Conservation (phyloP, 2,113 vertebrate genomes). For the Pavo muticus region DNA sequence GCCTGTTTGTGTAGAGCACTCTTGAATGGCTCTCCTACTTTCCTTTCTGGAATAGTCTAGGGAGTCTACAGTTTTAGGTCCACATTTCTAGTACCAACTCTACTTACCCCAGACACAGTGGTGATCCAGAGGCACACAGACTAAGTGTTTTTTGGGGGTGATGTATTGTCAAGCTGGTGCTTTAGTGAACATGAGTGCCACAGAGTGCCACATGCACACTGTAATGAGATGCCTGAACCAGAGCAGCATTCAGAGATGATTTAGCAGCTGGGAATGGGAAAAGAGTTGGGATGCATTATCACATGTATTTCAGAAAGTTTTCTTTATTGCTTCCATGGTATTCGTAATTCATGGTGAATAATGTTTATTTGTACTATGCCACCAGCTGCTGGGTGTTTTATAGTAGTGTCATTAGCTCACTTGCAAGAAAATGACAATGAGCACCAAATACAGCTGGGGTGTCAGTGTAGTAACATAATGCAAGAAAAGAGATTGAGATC, state of each 20-base stretch:
- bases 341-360: slow-evolving; percentile 38
- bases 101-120: not conserved
- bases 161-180: not conserved
- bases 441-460: slow-evolving; percentile 19
- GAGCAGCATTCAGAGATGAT: not conserved
- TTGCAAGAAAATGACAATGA: slow-evolving; percentile 5
- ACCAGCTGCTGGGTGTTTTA: slow-evolving; percentile 48
- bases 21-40: not conserved
- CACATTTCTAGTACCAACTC: not conserved
- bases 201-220: not conserved
- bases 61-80: not conserved
- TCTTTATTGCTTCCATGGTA: not conserved
- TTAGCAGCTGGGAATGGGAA: not conserved
- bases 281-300: not conserved
- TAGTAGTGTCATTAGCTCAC: not conserved
- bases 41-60: not conserved
- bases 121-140: not conserved
- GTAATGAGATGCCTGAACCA: not conserved
- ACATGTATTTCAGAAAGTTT: not conserved
- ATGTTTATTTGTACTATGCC: not conserved
- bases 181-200: not conserved
- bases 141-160: not conserved
- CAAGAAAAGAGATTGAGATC: not conserved
- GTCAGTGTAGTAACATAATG: not conserved
- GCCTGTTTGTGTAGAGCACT: not conserved